These are phyloP conservation scores for Drosophila anceps DNA, from an alignment of 2,888 invertebrate genomes.

Conservation along the genomic window DNA sequence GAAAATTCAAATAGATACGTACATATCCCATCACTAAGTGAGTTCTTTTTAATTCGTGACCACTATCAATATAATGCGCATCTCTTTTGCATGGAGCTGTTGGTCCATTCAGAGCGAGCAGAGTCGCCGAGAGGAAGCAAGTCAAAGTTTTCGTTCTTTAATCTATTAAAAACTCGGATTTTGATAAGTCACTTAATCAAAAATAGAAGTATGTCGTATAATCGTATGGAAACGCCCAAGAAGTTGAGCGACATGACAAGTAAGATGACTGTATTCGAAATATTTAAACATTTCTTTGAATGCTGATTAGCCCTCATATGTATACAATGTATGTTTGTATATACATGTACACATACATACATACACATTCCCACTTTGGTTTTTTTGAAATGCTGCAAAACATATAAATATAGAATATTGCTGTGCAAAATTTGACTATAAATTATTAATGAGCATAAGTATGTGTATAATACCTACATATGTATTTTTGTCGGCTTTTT, in stretches of 20 bases:
- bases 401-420: neutral
- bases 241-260: neutral
- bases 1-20: neutral
- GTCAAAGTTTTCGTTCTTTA: neutral
- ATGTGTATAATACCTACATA: neutral
- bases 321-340: neutral
- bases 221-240: conserved; percentile 25
- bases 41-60: neutral
- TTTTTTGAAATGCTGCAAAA: neutral
- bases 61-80: conserved; percentile 17
- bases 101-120: conserved; percentile 13
- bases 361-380: neutral
- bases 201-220: conserved; percentile 41
- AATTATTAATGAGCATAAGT: neutral
- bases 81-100: conserved; percentile 18
- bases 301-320: neutral
- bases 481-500: neutral
- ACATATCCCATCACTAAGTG: neutral
- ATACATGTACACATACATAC: neutral
- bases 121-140: neutral
- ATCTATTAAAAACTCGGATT: too few species aligned
- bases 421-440: neutral
- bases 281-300: neutral
- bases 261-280: conserved; percentile 10
- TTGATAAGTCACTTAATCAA: neutral